Percentiles rank a stretch among this genome's conserved stretches.
These are phyloP conservation scores for Iselma pallidipennis DNA, from an alignment of 2,888 invertebrate genomes.

Conservation along the genomic window DNA sequence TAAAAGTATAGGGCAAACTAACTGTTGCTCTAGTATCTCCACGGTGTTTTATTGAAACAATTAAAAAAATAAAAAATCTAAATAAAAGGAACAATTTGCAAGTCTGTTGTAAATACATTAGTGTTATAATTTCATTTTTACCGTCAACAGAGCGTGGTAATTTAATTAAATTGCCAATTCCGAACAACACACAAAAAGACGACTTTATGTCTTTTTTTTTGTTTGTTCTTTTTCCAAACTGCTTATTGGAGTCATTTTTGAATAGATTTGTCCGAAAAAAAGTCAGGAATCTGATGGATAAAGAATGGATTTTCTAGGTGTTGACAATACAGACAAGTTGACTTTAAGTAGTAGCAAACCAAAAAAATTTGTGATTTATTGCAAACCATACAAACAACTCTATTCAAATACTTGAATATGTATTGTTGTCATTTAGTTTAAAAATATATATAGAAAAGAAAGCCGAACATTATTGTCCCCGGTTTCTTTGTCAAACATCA, in stretches of 20 bases:
- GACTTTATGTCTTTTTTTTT: neutral
- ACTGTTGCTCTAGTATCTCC: no score
- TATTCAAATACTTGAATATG: neutral
- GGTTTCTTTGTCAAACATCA: neutral
- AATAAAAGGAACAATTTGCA: no score
- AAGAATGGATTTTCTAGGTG: neutral
- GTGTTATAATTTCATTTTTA: no score
- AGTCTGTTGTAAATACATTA: no score
- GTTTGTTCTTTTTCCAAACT: no score
- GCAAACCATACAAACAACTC: neutral
- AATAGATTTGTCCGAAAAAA: neutral
- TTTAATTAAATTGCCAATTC: no score
- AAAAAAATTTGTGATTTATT: conserved; percentile 2
- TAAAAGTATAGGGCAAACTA: neutral
- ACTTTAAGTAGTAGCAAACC: conserved; percentile 8
- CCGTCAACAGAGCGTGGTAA: no score
- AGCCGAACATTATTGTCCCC: neutral
- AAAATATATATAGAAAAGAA: neutral
- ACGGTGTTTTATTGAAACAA: no score
- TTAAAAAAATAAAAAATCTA: neutral
- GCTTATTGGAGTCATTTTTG: neutral
- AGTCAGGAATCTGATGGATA: neutral
- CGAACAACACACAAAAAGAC: no score
- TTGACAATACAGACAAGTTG: neutral
- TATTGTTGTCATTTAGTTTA: neutral